Evolutionary conservation across 2,113 vertebrate species (phyloP), one percentile per base, ranked within the genome.

Genomic region (Galemys pyrenaicus): DNA sequence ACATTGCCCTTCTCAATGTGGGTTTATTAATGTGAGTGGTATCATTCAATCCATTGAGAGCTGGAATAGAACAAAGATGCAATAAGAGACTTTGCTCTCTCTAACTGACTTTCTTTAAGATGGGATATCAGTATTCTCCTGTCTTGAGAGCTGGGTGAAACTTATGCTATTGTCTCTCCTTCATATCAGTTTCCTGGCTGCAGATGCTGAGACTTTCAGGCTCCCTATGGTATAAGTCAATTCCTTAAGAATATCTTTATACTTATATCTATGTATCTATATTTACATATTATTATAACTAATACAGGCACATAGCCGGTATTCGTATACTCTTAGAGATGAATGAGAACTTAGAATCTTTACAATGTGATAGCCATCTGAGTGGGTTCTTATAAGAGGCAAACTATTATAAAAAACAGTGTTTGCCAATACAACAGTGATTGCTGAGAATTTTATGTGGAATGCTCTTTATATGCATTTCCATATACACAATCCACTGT

Each of bases 331-430:
- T 87, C 58, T 81, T 89, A 67, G 22, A 87, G 28, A 80, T 65
- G 24, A 60, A 83, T 70, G 15, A 30, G 58, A 75, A 68, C 24
- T 94, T 70, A 80, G 65, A 80, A 84, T 94, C 86, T n/a, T 87
- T 64, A 73, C 28, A 58, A 32, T 71, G 35, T 70, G 44, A 73
- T 74, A 56, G 24, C 3, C 19, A n/a, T 62, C 39, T 81, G 39
- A 94, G 71, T 65, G 24, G 75, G 16, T 78, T 77, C 62, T 89
- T 79, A 78, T 0, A 82, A 37, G 54, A 94, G 54, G 65, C 11
- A 89, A 32, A 41, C n/a, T 71, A 3, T 51, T 78, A 71, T 9
- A 73, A 44, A 32, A 84, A 46, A 74, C 26, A 75, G 35, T 56
- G 17, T 60, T 89, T 89, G 68, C 22, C 71, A 79, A 22, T 49